Evolutionary conservation across 2,888 invertebrate species (phyloP).

Genomic region (Artemia sinica): DNA sequence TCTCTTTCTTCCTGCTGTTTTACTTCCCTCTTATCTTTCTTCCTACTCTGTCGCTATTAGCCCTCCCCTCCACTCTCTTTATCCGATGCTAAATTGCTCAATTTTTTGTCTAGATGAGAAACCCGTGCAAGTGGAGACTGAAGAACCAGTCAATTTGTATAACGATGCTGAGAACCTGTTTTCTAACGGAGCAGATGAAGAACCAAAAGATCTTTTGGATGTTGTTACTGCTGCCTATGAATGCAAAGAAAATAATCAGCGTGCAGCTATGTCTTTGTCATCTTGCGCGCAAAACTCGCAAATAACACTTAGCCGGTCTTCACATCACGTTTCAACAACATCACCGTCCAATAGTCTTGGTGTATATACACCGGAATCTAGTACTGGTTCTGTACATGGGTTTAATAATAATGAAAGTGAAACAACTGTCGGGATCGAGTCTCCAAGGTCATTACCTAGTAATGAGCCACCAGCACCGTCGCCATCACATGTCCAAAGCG

Average conservation of each 20-base stretch:
- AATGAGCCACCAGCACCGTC: slow-evolving; percentile 30
- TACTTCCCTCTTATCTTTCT: too few species aligned
- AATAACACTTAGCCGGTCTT: not conserved
- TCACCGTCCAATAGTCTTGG: slow-evolving; percentile 45
- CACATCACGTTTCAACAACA: not conserved
- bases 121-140: too few species aligned
- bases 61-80: too few species aligned
- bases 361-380: slow-evolving; percentile 67
- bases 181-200: not conserved
- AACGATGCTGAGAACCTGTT: slow-evolving; percentile 1
- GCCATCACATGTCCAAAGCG: slow-evolving; percentile 25
- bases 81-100: too few species aligned
- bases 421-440: slow-evolving; percentile 64
- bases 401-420: slow-evolving; percentile 61
- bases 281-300: slow-evolving; percentile 9
- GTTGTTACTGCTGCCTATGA: slow-evolving; percentile 10
- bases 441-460: slow-evolving; percentile 63
- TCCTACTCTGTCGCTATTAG: too few species aligned
- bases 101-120: too few species aligned
- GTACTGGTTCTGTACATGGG: slow-evolving; percentile 55
- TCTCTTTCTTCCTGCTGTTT: too few species aligned
- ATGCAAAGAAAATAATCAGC: slow-evolving; percentile 11
- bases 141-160: not conserved
- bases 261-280: slow-evolving; percentile 1
- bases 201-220: slow-evolving; percentile 7